phyloP scores from a whole-genome alignment of 2,113 vertebrate genomes.

The Zosterops borbonicus region DNA sequence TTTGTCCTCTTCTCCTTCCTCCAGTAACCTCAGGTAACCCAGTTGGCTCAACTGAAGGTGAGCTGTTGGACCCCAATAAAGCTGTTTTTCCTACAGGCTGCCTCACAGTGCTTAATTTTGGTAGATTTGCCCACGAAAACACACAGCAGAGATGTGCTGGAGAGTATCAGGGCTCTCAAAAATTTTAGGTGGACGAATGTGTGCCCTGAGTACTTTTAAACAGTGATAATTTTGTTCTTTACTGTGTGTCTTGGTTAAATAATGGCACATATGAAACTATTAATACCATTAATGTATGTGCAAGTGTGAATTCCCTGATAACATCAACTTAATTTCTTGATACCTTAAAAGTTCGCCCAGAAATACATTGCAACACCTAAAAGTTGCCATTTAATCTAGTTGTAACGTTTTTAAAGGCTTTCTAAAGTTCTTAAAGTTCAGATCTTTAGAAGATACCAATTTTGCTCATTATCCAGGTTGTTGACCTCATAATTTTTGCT shows the following conservation, averaged over 20 bases:
- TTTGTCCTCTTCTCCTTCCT: conserved; percentile 11
- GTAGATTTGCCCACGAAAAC: neutral
- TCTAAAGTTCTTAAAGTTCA: neutral
- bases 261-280: neutral
- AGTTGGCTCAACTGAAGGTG: neutral
- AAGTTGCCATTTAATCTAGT: neutral
- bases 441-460: neutral
- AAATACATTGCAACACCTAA: neutral
- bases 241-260: neutral
- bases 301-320: neutral
- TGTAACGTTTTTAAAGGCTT: neutral
- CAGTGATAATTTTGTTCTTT: neutral
- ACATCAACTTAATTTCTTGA: neutral
- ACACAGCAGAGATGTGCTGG: neutral
- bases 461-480: neutral
- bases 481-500: neutral
- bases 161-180: neutral
- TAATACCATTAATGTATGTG: neutral
- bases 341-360: neutral
- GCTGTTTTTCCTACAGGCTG: accelerated
- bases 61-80: neutral
- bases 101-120: neutral
- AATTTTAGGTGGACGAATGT: neutral
- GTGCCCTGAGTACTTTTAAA: neutral
- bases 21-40: neutral